Percentiles rank a stretch among this genome's conserved stretches.
phyloP scores from a whole-genome alignment of 2,113 vertebrate species.

The Pseudolaguvia tuberculata region DNA sequence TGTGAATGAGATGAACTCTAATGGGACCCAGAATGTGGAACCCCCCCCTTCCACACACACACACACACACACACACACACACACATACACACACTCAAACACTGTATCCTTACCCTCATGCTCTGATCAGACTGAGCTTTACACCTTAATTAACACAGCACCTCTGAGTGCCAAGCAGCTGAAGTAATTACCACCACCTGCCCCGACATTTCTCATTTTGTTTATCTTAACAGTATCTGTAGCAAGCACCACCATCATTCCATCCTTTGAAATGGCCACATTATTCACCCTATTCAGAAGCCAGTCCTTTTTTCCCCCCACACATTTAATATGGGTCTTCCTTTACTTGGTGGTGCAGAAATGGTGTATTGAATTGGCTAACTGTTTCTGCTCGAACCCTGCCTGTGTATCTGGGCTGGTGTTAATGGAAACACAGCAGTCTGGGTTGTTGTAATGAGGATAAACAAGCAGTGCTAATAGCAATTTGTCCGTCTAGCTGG shows the following conservation, averaged over 20 bases:
- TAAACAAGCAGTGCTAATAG: conserved; percentile 38
- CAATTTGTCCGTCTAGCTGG: conserved; percentile 5
- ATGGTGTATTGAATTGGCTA: conserved; percentile 31
- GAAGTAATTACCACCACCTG: conserved; percentile 61
- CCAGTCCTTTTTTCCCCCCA: conserved; percentile 10
- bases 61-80: no score
- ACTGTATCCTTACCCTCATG: conserved; percentile 28
- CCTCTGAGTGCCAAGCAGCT: conserved; percentile 54
- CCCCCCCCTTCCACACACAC: conserved; percentile 3
- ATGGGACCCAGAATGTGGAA: conserved; percentile 27
- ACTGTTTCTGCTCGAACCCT: conserved; percentile 49
- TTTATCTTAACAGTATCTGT: conserved; percentile 60
- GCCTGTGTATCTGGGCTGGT: conserved; percentile 13
- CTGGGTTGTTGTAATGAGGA: conserved; percentile 3
- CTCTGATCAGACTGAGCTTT: conserved; percentile 50
- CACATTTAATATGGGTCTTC: conserved; percentile 34
- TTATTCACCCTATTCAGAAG: conserved; percentile 38
- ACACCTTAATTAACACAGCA: conserved; percentile 66
- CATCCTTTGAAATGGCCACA: conserved; percentile 35
- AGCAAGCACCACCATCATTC: conserved; percentile 14
- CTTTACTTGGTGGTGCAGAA: conserved; percentile 19
- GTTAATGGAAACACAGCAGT: conserved; percentile 27
- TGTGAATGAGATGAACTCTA: conserved; percentile 51
- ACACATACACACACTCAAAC: neutral
- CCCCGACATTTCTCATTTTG: conserved; percentile 55